Conservation (phyloP, 2,888 invertebrate genomes). For the Coelogynopora nodosa region DNA sequence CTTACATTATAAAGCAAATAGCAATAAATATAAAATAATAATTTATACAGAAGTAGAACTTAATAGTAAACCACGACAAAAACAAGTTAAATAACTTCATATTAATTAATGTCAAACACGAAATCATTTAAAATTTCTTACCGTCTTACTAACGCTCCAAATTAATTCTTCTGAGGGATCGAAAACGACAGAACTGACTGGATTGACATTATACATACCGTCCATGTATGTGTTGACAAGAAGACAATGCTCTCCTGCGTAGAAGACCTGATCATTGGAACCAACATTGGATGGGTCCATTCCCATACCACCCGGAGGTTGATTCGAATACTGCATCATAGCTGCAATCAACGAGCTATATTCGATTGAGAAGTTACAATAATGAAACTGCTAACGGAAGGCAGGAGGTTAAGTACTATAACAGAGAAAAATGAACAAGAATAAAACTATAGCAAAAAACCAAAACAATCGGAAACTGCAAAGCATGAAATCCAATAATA, state of each 20-base stretch:
- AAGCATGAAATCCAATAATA: too few relatives aligned
- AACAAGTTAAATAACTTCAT: background rate
- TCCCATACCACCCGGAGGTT: background rate
- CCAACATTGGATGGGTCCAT: background rate
- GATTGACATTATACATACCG: conserved; percentile 3
- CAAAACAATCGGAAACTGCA: too few relatives aligned
- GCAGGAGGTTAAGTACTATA: too few relatives aligned
- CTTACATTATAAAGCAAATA: too few relatives aligned
- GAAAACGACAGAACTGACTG: background rate
- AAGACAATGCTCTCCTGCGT: conserved; percentile 3
- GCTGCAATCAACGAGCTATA: too few relatives aligned
- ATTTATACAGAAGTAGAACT: too few relatives aligned
- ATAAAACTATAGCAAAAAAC: too few relatives aligned
- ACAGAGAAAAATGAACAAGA: too few relatives aligned
- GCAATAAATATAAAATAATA: too few relatives aligned
- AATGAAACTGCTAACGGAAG: too few relatives aligned
- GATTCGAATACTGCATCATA: conserved; percentile 16
- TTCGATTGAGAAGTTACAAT: too few relatives aligned
- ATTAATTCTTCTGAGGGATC: conserved; percentile 3
- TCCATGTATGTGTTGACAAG: conserved; percentile 6
- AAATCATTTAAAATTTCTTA: background rate
- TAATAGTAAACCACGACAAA: background rate
- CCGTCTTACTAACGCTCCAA: background rate
- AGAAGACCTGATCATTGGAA: background rate
- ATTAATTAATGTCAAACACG: background rate